Conservation (phyloP, 2,888 invertebrate genomes). For the Zygogramma bicolorata region DNA sequence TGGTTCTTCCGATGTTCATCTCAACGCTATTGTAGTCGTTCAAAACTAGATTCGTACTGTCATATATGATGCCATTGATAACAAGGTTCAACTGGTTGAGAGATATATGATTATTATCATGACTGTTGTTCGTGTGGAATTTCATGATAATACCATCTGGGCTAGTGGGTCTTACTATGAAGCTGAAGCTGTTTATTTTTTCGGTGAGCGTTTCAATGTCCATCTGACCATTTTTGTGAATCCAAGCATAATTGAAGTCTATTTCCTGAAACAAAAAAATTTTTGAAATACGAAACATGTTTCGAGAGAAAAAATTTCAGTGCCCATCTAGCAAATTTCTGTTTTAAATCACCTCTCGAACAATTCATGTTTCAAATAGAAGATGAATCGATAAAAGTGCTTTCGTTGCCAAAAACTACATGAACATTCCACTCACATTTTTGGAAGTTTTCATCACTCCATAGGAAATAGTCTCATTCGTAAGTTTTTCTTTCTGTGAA, state of each 20-base stretch:
- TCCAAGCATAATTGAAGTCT: slow-evolving; percentile 74
- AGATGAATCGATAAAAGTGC: background rate
- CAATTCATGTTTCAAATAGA: background rate
- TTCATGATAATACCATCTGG: slow-evolving; percentile 49
- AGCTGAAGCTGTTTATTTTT: slow-evolving; percentile 49
- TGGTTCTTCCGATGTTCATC: slow-evolving; percentile 38
- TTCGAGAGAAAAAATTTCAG: no score
- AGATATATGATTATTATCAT: slow-evolving; percentile 1
- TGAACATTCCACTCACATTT: slow-evolving; percentile 31
- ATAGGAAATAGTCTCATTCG: slow-evolving; percentile 40
- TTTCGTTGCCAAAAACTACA: background rate
- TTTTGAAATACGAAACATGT: background rate
- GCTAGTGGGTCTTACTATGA: slow-evolving; percentile 48
- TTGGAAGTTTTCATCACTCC: slow-evolving; percentile 42
- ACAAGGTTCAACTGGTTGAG: slow-evolving; percentile 9
- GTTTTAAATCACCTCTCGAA: no score
- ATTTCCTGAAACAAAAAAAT: background rate
- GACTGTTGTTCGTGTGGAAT: slow-evolving; percentile 15
- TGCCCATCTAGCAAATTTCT: no score
- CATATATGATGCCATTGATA: slow-evolving; percentile 6
- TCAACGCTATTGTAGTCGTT: slow-evolving; percentile 36
- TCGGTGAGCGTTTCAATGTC: slow-evolving; percentile 75
- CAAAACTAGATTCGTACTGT: slow-evolving; percentile 11
- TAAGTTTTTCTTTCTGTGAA: slow-evolving; percentile 34
- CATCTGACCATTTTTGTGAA: slow-evolving; percentile 84